Percentiles rank a stretch among this genome's conserved stretches.
Evolutionary conservation across 2,113 vertebrate species (phyloP).

Genomic region (Cepphus grylle): DNA sequence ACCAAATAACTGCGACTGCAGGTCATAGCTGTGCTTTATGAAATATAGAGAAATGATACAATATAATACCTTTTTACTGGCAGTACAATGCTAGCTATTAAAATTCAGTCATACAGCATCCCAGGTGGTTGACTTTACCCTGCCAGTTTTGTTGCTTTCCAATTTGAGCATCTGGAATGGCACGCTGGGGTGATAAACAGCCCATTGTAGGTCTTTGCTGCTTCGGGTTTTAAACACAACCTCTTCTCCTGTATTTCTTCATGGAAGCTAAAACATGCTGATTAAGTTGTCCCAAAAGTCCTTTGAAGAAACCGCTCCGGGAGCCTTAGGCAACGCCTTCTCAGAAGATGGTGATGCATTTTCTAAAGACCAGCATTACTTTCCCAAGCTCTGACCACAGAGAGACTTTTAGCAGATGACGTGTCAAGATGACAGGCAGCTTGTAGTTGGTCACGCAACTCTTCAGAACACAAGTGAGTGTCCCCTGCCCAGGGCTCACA

Average conservation of each 20-base stretch:
- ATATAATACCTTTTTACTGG: not conserved
- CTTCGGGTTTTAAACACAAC: not conserved
- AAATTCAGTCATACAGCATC: not conserved
- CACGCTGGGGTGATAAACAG: not conserved
- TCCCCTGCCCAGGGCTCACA: not conserved
- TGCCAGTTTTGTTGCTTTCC: not conserved
- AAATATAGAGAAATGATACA: not conserved
- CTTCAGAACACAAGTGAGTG: not conserved
- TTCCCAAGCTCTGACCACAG: not conserved
- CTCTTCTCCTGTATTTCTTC: not conserved
- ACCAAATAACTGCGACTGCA: not conserved
- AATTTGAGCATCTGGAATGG: not conserved
- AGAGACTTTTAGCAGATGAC: not conserved
- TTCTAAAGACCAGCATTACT: not conserved
- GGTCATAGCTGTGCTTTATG: not conserved
- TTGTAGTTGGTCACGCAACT: not conserved
- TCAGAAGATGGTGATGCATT: not conserved
- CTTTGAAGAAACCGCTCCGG: not conserved
- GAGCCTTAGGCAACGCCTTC: rapidly evolving
- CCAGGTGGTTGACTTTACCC: not conserved
- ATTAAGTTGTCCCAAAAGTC: not conserved
- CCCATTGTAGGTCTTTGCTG: not conserved
- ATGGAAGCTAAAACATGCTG: not conserved
- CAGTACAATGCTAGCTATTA: not conserved
- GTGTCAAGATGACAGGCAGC: not conserved